A percentile compares a stretch with the other conserved stretches of the same genome.
Evolutionary conservation across 35 echinoderm and acorn worm species (phyloP).

Genomic region (Diadema setosum): DNA sequence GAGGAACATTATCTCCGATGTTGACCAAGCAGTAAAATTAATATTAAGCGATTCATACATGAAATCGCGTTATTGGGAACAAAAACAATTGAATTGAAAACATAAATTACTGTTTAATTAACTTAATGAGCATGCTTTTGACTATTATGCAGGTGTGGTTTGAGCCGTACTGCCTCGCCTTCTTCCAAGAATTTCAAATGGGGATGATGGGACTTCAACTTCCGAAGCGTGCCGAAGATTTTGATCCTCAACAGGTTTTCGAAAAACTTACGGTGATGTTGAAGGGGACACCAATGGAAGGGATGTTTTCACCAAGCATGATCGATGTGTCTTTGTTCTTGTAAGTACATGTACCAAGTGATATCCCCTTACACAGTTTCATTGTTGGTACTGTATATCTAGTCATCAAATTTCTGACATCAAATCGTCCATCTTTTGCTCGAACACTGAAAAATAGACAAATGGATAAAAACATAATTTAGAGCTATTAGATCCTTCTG

Average conservation of each 20-base stretch:
- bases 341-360: neutral
- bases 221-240: neutral
- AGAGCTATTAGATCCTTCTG: too few species aligned
- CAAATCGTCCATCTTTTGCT: neutral
- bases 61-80: neutral
- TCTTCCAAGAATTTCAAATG: neutral
- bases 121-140: neutral
- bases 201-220: neutral
- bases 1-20: neutral
- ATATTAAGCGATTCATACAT: neutral
- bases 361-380: neutral
- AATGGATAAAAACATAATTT: too few species aligned
- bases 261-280: neutral
- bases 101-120: neutral
- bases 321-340: neutral
- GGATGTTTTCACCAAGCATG: neutral
- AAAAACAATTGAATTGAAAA: neutral
- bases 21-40: neutral
- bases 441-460: too few species aligned
- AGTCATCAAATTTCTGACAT: neutral
- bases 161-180: neutral
- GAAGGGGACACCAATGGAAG: neutral
- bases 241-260: neutral
- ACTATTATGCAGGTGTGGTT: neutral
- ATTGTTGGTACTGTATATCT: neutral